Percentiles rank a stretch among this genome's conserved stretches.
Conservation (phyloP, 2,113 vertebrate species). For the Alligator mississippiensis region DNA sequence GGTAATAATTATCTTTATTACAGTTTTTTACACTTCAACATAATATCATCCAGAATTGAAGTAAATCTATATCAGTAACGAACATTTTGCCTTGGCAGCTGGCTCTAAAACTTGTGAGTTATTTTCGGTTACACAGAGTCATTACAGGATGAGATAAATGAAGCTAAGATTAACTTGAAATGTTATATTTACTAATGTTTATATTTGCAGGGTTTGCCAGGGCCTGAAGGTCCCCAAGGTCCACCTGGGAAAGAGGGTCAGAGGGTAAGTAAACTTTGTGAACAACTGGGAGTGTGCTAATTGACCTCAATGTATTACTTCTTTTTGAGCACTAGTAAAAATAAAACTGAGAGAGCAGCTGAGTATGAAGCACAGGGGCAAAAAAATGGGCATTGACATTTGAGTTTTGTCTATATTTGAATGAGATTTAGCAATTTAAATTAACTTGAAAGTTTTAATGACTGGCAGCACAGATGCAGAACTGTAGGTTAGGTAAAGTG, state of each 20-base stretch:
- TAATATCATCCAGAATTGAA: neutral
- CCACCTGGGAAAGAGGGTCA: slow-evolving; percentile 93
- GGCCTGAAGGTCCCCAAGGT: slow-evolving; percentile 84
- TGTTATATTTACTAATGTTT: slow-evolving; percentile 20
- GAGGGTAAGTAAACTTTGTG: slow-evolving; percentile 91
- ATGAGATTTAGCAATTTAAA: slow-evolving; percentile 48
- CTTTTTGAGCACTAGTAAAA: slow-evolving; percentile 57
- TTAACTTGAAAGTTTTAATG: slow-evolving; percentile 57
- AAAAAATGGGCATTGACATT: slow-evolving; percentile 54
- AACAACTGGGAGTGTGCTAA: slow-evolving; percentile 55
- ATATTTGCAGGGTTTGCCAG: slow-evolving; percentile 80
- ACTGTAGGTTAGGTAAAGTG: neutral
- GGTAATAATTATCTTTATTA: neutral
- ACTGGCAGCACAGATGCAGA: slow-evolving; percentile 56
- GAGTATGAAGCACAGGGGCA: slow-evolving; percentile 60
- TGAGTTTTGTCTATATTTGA: slow-evolving; percentile 50
- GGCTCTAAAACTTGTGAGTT: neutral
- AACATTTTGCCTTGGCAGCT: slow-evolving; percentile 57
- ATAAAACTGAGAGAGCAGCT: slow-evolving; percentile 61
- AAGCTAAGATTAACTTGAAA: neutral
- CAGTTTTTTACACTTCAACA: neutral
- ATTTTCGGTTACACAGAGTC: neutral
- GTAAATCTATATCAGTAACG: neutral
- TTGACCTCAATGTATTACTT: slow-evolving; percentile 18
- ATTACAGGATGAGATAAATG: neutral